Evolutionary conservation across 2,113 vertebrate genomes (phyloP), one percentile per base, ranked within the genome.

Genomic region (Siphamia tubifer): DNA sequence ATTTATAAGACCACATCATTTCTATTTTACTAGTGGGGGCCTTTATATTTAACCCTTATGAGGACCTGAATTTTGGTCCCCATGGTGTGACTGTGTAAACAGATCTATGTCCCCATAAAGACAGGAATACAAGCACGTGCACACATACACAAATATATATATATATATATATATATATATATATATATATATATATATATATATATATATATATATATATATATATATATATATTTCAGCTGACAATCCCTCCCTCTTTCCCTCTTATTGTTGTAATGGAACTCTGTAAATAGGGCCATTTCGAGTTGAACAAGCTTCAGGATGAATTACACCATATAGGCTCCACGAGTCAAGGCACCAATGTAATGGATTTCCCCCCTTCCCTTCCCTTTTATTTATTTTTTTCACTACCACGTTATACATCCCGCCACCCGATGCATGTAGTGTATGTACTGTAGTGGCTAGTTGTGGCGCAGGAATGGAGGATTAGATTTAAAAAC

Each of bases 251-350:
- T 25, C 43, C n/a, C 42, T 38, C 65, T 19, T 35, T 44, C 30
- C 40, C 52, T 64, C 69, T 68, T 78, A 73, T 58, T 76, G 77
- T 70, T 81, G 74, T 83, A 89, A 89, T 85, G 78, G 80, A 79
- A 79, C 56, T 77, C 71, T 60, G 75, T 83, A 81, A 88, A 86
- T 86, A 84, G 71, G 75, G 61, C 74, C 64, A 84, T 86, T 86
- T 80, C 51, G 51, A 85, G 67, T 66, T 84, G 71, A 82, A 86
- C 71, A 89, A 86, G 84, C 85, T 65, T 80, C 45, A 73, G 68
- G 74, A 85, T 87, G 79, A 86, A 89, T 90, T 81, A 87, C 77
- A 68, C 75, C 45, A 60, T 74, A 70, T 69, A 68, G 52, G 71
- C 66, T 67, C 62, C 49, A 66, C 65, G 39, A 85, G 74, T 84